phyloP scores from a whole-genome alignment of 1,140 invertebrate species.

The Maconellicoccus hirsutus region DNA sequence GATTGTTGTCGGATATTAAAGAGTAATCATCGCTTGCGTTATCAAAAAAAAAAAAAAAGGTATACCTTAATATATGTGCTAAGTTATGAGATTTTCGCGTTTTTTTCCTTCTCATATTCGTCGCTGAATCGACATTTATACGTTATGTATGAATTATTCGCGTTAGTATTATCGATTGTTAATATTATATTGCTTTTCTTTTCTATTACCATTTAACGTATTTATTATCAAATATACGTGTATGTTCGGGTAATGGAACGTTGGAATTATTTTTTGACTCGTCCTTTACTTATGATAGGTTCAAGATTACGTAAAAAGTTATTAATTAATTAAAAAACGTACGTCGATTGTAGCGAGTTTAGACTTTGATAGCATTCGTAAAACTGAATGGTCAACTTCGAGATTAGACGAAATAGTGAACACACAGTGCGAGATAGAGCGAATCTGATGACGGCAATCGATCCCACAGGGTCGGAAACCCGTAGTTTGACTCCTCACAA shows the following conservation, averaged over 20 bases:
- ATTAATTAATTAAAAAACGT: too few relatives aligned
- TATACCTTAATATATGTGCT: background rate
- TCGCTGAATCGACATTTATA: background rate
- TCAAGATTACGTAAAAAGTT: too few relatives aligned
- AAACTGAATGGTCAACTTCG: too few relatives aligned
- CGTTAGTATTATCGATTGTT: slow-evolving; percentile 13
- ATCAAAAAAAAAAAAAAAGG: background rate
- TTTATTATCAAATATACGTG: background rate
- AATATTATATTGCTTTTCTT: background rate
- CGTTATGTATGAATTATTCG: background rate
- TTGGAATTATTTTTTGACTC: too few relatives aligned
- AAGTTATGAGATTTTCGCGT: background rate
- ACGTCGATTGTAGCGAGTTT: too few relatives aligned
- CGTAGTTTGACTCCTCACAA: too few relatives aligned
- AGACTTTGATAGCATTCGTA: too few relatives aligned
- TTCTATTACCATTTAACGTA: slow-evolving; percentile 13
- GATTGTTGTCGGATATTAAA: background rate
- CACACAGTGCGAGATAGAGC: too few relatives aligned
- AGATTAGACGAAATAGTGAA: too few relatives aligned
- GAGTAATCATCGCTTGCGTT: background rate
- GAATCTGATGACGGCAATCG: too few relatives aligned
- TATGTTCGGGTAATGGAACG: background rate
- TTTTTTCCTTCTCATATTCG: background rate
- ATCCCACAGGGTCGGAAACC: too few relatives aligned
- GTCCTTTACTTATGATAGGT: too few relatives aligned